Evolutionary conservation across 1,140 invertebrate species (phyloP), one percentile per base, ranked within the genome.

Genomic region (Calosoma granatense): DNA sequence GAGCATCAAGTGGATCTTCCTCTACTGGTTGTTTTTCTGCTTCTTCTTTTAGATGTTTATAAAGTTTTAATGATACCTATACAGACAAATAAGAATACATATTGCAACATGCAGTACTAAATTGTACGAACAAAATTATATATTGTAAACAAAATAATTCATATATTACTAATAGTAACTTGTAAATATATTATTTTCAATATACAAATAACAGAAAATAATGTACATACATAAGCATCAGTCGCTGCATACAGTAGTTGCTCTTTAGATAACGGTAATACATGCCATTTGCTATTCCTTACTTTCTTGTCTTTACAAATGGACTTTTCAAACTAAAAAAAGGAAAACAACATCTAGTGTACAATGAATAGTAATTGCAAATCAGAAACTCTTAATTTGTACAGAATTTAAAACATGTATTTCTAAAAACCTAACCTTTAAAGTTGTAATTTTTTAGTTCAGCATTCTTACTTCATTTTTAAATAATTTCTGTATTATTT

Each of bases 241-340:
- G 80, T 82, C 20, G 82, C 79, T 36, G 82, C 83, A 69, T 84
- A 84, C 51, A 67, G 66, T 62, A 77, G 69, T 63, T 84, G 82
- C 11, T 73, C 74, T 57, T 77, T 60, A 59, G 67, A 75, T 41
- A 83, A 68, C 2, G 80, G 79, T 22, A 78, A 66, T 15, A 78
- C 66, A 62, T 81, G 71, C 82, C 82, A 85, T 64, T 81, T 78
- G 62, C 81, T 83, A 64, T 69, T 78, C 63, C 82, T 72, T 1
- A 84, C 77, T 55, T 73, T 67, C 36, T 75, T 71, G 65, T 76
- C 71, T 67, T 85, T 84, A 59, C 72, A 73, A 58, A 84, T 70
- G 67, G 67, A 66, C 65, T 75, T 74, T 41, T 71, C 61, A 21
- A 81, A 66, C 77, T 77, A 58, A 55, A 72, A 66, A 22, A n/a